These are phyloP conservation scores for Phenacoccus solenopsis DNA, from an alignment of 1,140 invertebrate genomes.

Conservation along the genomic window DNA sequence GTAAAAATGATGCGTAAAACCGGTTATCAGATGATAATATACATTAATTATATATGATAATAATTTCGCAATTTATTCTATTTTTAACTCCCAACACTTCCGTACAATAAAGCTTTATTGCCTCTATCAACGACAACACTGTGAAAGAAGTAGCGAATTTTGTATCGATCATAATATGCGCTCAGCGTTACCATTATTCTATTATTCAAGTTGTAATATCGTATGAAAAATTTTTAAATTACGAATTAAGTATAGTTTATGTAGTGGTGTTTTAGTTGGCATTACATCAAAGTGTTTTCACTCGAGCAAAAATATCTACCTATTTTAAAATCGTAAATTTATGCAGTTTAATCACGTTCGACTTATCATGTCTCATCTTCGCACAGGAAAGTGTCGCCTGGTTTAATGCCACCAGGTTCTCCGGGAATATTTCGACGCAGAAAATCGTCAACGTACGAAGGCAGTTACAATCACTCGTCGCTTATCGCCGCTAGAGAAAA, in stretches of 20 bases:
- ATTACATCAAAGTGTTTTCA: not conserved
- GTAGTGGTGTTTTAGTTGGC: not conserved
- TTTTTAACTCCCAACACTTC: not conserved
- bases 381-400: slow-evolving; percentile 46
- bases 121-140: not conserved
- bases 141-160: too few species aligned
- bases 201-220: too few species aligned
- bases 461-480: not conserved
- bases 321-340: not conserved
- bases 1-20: not conserved
- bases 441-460: slow-evolving; percentile 35
- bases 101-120: not conserved
- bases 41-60: not conserved
- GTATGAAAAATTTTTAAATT: too few species aligned
- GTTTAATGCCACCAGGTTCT: slow-evolving; percentile 45
- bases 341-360: not conserved
- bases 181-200: not conserved
- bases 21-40: not conserved
- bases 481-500: not conserved
- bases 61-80: not conserved
- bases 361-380: not conserved
- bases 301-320: not conserved
- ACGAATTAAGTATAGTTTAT: not conserved
- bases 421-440: slow-evolving; percentile 51
- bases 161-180: not conserved